phyloP scores from a whole-genome alignment of 1,140 invertebrate genomes.

The Onthophagus taurus region DNA sequence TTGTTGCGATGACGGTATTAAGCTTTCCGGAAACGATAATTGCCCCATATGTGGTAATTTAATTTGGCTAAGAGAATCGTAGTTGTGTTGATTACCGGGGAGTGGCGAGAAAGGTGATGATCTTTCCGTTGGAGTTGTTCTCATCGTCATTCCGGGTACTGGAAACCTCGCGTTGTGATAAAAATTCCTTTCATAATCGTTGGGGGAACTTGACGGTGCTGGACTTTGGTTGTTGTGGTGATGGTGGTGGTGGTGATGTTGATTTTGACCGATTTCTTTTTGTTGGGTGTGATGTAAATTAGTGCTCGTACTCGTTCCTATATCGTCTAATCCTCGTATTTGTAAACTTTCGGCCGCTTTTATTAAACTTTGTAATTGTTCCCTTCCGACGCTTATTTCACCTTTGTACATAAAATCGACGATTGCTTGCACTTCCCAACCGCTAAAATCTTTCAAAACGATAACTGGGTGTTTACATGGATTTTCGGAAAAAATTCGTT shows the following conservation, averaged over 20 bases:
- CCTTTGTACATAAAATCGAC: slow-evolving; percentile 90
- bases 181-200: slow-evolving; percentile 41
- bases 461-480: slow-evolving; percentile 91
- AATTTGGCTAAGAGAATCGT: slow-evolving; percentile 29
- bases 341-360: slow-evolving; percentile 79
- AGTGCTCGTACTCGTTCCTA: too few species aligned
- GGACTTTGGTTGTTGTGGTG: slow-evolving; percentile 38
- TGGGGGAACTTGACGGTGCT: slow-evolving; percentile 49
- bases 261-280: slow-evolving; percentile 49
- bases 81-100: slow-evolving; percentile 17
- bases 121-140: slow-evolving; percentile 20
- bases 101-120: slow-evolving; percentile 25
- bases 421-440: slow-evolving; percentile 77
- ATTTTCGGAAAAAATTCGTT: slow-evolving; percentile 78
- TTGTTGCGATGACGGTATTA: too few species aligned
- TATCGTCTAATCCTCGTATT: slow-evolving; percentile 64
- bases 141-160: slow-evolving; percentile 22
- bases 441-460: slow-evolving; percentile 78
- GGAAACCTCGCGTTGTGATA: slow-evolving; percentile 23
- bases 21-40: slow-evolving; percentile 40
- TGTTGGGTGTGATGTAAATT: too few species aligned
- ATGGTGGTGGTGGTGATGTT: slow-evolving; percentile 36
- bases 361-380: slow-evolving; percentile 70
- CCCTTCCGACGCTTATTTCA: slow-evolving; percentile 76
- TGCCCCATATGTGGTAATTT: slow-evolving; percentile 43